Base-by-base conservation (phyloP, 2,888 invertebrate species). In the Allygus modestus region DNA sequence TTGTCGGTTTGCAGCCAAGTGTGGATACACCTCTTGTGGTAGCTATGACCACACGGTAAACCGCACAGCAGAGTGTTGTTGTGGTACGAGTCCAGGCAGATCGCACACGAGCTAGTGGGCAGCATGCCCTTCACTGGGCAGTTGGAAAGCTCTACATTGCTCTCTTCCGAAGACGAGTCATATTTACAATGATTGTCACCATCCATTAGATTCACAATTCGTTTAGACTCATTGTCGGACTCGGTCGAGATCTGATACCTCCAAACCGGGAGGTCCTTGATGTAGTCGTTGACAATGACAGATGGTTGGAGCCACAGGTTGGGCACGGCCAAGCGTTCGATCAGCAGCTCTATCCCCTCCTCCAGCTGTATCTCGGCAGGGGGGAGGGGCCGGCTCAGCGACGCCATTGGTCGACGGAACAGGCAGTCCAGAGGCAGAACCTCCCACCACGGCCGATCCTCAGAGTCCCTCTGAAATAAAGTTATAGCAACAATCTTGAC, bases 31-130 rank as follows among this genome's bases (percentile, higher is more conserved):
- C 89, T 87, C 85, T 91, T 90, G 87, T 92, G 92, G 88, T 91
- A 92, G 83, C 89, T 90, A 87, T 92, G 92, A 5, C 91, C 90
- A 88, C 92, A 92, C 0, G 92, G 92, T 83, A 92, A 89, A 0
- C 91, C 92, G 87, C 92, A 91, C 43, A 92, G 87, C 23, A 89
- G 82, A 4, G 89, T 89, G 9, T 89, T 89, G 46, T 87, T 86
- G 28, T 86, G 85, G 87, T 91, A 92, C 31, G 88, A 87, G 46
- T 92, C 92, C 86, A 92, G 88, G 88, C 92, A 92, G 65, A 92
- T 91, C 75, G 91, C 91, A 75, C 87, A 87, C 33, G 92, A 91
- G 37, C 88, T 88, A 33, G 89, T 88, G 23, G 89, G 88, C 28
- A 91, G 86, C 88, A 90, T 90, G 1, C 90, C 90, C 11, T 58